These are phyloP conservation scores for Ochlodes sylvanus DNA, from an alignment of 2,888 invertebrate species.

Conservation along the genomic window DNA sequence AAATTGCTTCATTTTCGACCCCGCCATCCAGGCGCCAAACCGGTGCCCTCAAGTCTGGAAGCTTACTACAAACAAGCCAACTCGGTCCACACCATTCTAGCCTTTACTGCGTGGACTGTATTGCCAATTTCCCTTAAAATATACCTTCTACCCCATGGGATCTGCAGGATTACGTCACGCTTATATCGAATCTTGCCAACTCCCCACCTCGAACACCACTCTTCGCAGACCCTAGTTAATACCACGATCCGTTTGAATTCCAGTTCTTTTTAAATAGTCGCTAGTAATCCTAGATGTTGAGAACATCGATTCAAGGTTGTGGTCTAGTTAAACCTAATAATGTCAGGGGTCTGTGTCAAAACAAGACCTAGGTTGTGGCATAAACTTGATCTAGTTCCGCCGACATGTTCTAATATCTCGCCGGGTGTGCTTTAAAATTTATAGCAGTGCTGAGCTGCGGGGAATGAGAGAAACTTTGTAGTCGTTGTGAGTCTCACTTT, in stretches of 20 bases:
- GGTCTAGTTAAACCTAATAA: slow-evolving; percentile 45
- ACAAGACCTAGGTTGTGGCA: slow-evolving; percentile 43
- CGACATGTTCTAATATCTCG: slow-evolving; percentile 35
- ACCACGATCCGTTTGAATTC: slow-evolving; percentile 1
- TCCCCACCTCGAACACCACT: slow-evolving; percentile 36
- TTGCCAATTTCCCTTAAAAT: slow-evolving; percentile 6
- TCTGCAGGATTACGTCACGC: slow-evolving; percentile 34
- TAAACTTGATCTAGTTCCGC: slow-evolving; percentile 45
- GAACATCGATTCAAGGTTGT: slow-evolving; percentile 44
- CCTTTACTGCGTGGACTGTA: slow-evolving; percentile 18
- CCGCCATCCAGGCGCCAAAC: slow-evolving; percentile 45
- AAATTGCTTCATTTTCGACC: slow-evolving; percentile 42
- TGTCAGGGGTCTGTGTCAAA: slow-evolving; percentile 46
- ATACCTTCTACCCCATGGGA: slow-evolving; percentile 13
- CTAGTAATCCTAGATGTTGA: slow-evolving; percentile 40
- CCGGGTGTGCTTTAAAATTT: slow-evolving; percentile 20
- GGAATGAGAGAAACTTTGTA: too few species aligned
- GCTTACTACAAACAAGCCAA: slow-evolving; percentile 29
- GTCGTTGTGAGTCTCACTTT: too few species aligned
- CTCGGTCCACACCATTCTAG: slow-evolving; percentile 23
- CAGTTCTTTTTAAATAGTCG: slow-evolving; percentile 38
- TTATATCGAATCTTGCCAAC: slow-evolving; percentile 42
- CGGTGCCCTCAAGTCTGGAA: slow-evolving; percentile 44
- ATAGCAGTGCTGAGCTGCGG: neutral
- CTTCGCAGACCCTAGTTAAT: slow-evolving; percentile 39